Evolutionary conservation across 2,797 vertebrate genomes (phyloP), one percentile per base, ranked within the genome.

Genomic region (Danio aesculapii): DNA sequence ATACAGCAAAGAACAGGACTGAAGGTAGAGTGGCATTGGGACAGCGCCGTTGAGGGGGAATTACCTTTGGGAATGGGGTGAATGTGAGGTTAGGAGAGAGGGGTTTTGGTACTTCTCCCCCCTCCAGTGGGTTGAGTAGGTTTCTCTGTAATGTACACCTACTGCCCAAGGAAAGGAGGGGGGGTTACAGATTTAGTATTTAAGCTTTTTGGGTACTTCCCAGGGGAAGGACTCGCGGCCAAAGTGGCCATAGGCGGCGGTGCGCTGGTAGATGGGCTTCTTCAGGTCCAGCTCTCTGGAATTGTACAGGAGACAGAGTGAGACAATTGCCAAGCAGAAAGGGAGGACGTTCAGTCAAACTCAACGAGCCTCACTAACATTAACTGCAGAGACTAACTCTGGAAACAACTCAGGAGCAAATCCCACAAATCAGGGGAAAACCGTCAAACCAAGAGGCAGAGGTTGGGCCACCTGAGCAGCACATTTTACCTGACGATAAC

Each of bases 261-360:
- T 99, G 91, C 91, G 89, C 93, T 98, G 97, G 94, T 98, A 99
- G 92, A 98, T 96, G 86, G 97, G 95, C 89, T 95, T 97, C 96
- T 97, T 99, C 94, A 99, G 93, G 91, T 97, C 95, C 88, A 99
- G 95, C 85, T 98, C 98, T 94, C 97, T 99, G 93, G 89, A 93
- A 94, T 76, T 69, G 76, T 86, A 94, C 90, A 95, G 88, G 84
- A 92, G 91, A 90, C 64, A 5, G 17, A 61, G 67, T 83, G 64
- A 84, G 67, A 71, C n/a, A 8, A 61, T 74, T n/a, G 62, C 43
- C 66, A 61, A 5, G 13, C 8, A 67, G 7, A 74, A 30, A 55
- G 55, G 55, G 21, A 53, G 61, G 69, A 79, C 63, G 46, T 53
- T 66, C 52, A 53, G 41, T 47, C 10, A 79, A 50, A 75, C 53